Conservation (phyloP, 2,113 vertebrate genomes). For the Carettochelys insculpta region DNA sequence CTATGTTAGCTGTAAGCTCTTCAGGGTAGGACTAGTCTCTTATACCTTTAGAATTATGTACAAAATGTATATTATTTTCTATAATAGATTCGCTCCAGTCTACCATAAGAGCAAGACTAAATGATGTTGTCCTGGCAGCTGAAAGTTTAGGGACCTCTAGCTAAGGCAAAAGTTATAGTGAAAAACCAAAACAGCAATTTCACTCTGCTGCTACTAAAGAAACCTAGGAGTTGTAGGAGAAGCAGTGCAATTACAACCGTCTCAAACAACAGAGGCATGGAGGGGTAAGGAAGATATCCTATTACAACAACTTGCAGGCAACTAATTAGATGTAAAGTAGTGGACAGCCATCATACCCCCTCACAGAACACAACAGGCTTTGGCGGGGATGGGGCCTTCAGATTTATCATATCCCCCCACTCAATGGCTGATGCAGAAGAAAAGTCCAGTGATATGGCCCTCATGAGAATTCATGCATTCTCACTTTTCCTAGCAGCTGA, state of each 20-base stretch:
- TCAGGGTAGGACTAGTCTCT: too few relatives aligned
- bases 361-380: neutral
- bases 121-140: too few relatives aligned
- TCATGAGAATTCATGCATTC: neutral
- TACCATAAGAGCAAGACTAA: too few relatives aligned
- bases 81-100: too few relatives aligned
- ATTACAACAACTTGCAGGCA: neutral
- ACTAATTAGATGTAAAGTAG: neutral
- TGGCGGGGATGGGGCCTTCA: neutral
- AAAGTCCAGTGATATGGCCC: neutral
- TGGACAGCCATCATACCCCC: neutral
- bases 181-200: neutral
- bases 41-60: too few relatives aligned
- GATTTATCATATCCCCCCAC: neutral
- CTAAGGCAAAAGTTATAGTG: neutral
- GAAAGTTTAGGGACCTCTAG: too few relatives aligned
- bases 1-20: too few relatives aligned
- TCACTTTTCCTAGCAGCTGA: neutral
- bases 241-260: neutral
- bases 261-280: too few relatives aligned
- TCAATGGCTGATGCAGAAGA: neutral
- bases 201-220: neutral
- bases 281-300: too few relatives aligned
- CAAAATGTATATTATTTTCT: too few relatives aligned
- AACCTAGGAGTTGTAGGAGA: neutral